These are phyloP conservation scores for Pterophyllum scalare DNA, from an alignment of 2,113 vertebrate genomes.

Conservation along the genomic window DNA sequence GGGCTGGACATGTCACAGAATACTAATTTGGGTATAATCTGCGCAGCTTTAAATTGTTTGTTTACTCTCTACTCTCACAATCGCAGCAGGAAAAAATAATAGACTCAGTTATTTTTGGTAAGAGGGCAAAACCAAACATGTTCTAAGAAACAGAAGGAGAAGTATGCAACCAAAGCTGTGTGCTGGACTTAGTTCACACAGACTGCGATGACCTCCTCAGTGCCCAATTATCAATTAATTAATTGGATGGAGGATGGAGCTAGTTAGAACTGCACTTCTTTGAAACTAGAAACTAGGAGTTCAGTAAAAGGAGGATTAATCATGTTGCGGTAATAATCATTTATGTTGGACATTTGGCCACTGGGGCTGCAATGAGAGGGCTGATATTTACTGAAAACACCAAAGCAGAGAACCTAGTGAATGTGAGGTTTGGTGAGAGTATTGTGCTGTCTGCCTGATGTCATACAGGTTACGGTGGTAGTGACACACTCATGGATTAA, in stretches of 20 bases:
- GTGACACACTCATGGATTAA: background rate
- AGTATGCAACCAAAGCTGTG: background rate
- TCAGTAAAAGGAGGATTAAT: constrained; percentile 3
- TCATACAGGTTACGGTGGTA: background rate
- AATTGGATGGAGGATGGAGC: background rate
- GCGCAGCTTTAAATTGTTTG: constrained; percentile 3
- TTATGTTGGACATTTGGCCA: background rate
- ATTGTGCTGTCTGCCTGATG: background rate
- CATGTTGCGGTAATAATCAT: background rate
- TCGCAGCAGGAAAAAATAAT: background rate
- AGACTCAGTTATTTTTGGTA: background rate
- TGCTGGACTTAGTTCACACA: background rate
- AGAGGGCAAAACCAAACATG: background rate
- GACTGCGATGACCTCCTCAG: background rate
- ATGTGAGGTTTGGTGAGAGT: background rate
- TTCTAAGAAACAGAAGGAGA: background rate
- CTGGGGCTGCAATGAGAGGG: background rate
- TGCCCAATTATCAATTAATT: background rate
- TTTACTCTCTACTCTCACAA: background rate
- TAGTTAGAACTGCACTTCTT: background rate
- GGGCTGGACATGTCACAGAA: background rate
- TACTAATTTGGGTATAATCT: constrained; percentile 32
- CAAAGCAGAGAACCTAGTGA: background rate
- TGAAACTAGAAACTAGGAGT: background rate
- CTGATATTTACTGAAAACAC: background rate